These are phyloP conservation scores for Florisuga fusca DNA, from an alignment of 2,797 vertebrate genomes.

Conservation along the genomic window DNA sequence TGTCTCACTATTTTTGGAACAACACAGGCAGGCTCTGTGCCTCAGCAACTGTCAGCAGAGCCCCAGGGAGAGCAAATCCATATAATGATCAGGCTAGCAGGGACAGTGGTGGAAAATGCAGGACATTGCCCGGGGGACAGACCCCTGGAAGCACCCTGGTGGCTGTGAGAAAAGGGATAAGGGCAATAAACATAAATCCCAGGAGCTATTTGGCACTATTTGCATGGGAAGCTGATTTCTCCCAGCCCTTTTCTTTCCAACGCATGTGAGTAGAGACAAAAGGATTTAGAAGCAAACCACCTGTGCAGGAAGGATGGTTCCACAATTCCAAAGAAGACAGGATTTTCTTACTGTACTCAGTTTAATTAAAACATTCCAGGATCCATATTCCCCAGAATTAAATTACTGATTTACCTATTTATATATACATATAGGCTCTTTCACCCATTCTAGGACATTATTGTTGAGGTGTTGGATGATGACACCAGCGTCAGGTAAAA, in stretches of 20 bases:
- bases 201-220: neutral
- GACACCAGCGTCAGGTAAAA: neutral
- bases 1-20: constrained; percentile 37
- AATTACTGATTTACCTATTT: constrained; percentile 15
- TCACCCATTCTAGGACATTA: neutral
- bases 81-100: constrained; percentile 2
- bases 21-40: neutral
- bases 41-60: neutral
- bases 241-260: constrained; percentile 25
- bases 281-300: constrained; percentile 55
- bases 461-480: neutral
- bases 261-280: constrained; percentile 31
- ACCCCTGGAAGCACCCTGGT: constrained; percentile 34
- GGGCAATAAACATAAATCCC: constrained; percentile 42
- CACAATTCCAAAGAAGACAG: neutral
- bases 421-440: neutral
- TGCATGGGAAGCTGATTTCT: constrained; percentile 30
- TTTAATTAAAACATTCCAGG: constrained; percentile 69
- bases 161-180: constrained; percentile 25
- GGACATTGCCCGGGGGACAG: neutral
- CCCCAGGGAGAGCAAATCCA: constrained; percentile 37
- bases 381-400: constrained; percentile 33
- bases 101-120: constrained; percentile 46
- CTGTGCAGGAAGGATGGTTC: constrained; percentile 28
- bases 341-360: neutral